A percentile compares a stretch with the other conserved stretches of the same genome.
Conservation (phyloP, 35 echinoderm and acorn worm genomes). For the Nesometra sesokonis region DNA sequence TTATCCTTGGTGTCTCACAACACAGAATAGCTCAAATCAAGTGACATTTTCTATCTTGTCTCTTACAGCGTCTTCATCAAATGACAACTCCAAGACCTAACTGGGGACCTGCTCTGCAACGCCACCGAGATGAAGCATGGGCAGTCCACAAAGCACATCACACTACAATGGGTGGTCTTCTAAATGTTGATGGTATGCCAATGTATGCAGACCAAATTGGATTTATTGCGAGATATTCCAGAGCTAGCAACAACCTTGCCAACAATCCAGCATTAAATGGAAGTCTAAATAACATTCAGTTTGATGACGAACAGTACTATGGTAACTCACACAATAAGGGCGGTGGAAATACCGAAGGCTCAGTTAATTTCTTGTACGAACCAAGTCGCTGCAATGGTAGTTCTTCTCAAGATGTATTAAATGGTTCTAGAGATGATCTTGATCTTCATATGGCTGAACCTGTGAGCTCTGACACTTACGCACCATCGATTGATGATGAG, state of each 20-base stretch:
- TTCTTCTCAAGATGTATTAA: not conserved
- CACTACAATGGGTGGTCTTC: constrained; percentile 77
- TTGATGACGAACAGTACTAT: not conserved
- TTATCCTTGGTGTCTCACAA: no score
- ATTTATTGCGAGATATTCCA: not conserved
- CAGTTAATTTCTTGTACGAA: not conserved
- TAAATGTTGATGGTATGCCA: constrained; percentile 3
- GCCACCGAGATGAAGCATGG: constrained; percentile 58
- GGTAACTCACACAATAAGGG: not conserved
- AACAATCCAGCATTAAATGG: not conserved
- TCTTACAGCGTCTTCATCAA: not conserved
- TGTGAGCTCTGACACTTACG: not conserved
- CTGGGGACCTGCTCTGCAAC: constrained; percentile 73
- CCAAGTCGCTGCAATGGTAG: not conserved
- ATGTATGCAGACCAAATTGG: not conserved
- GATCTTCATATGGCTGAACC: not conserved
- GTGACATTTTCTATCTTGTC: no score
- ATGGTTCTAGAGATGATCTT: not conserved
- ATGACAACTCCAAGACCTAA: constrained; percentile 26
- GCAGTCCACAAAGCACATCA: constrained; percentile 41
- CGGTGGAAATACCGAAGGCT: not conserved
- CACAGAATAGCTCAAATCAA: no score
- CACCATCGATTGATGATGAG: not conserved
- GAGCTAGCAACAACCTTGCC: not conserved
- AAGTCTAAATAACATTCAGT: not conserved